A percentile compares a stretch with the other conserved stretches of the same genome.
phyloP scores from a whole-genome alignment of 2,113 vertebrate genomes.

The Tursiops truncatus region DNA sequence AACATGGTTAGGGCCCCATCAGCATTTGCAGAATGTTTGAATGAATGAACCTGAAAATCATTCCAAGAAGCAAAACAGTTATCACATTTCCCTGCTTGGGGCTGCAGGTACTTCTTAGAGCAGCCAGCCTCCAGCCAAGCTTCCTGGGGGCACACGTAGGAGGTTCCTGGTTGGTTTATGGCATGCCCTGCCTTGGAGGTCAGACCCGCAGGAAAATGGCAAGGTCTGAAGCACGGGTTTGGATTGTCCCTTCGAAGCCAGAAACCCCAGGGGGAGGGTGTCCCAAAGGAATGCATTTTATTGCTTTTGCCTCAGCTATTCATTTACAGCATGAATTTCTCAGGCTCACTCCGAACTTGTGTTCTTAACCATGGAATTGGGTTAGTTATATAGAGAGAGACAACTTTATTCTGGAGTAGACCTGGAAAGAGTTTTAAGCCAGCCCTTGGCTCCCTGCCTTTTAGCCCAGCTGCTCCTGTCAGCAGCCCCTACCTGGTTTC shows the following conservation, averaged over 20 bases:
- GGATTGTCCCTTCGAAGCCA: background rate
- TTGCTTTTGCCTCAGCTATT: background rate
- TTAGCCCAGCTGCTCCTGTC: background rate
- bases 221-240: background rate
- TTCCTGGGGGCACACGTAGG: background rate
- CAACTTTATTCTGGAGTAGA: background rate
- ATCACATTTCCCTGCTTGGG: background rate
- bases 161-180: background rate
- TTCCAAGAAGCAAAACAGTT: background rate
- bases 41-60: background rate
- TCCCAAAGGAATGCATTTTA: background rate
- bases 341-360: background rate
- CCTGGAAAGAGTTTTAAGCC: background rate
- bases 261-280: background rate
- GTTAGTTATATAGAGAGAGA: background rate
- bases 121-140: background rate
- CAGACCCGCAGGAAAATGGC: background rate
- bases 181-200: background rate
- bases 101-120: background rate
- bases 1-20: accelerated
- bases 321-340: background rate
- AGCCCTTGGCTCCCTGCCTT: background rate
- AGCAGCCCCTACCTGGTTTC: background rate
- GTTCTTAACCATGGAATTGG: background rate
- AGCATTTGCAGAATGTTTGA: background rate